Conservation (phyloP, 2,888 invertebrate species). For the Brachyopa scutellaris region DNA sequence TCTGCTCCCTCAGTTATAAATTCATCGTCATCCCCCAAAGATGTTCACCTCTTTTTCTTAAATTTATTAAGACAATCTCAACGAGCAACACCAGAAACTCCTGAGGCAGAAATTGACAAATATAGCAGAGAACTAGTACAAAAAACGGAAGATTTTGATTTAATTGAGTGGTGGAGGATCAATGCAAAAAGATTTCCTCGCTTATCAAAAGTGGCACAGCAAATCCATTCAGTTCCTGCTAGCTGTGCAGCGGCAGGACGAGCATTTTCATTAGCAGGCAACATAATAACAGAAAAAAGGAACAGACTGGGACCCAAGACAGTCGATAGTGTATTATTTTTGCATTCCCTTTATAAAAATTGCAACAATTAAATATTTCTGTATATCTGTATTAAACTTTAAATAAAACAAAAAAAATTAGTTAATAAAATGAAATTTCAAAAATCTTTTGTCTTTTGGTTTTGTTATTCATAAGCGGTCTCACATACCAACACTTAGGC, state of each 20-base stretch:
- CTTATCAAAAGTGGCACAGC: constrained; percentile 46
- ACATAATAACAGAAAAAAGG: constrained; percentile 56
- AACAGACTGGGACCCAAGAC: constrained; percentile 55
- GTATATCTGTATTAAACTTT: no score
- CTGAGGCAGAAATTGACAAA: constrained; percentile 30
- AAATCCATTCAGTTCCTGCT: constrained; percentile 58
- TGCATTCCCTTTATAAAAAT: constrained; percentile 62
- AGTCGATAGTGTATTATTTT: constrained; percentile 57
- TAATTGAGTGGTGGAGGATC: constrained; percentile 41
- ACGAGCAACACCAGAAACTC: constrained; percentile 6
- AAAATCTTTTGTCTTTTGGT: no score
- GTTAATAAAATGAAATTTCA: no score
- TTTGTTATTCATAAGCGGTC: no score
- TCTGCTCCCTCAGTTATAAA: no score
- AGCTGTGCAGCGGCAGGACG: constrained; percentile 66
- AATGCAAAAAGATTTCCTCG: constrained; percentile 43
- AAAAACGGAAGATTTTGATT: constrained; percentile 46
- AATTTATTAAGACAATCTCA: constrained; percentile 21
- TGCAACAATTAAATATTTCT: constrained; percentile 46
- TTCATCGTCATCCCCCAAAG: constrained; percentile 25
- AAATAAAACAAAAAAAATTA: no score
- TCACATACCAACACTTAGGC: no score
- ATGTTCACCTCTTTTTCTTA: constrained; percentile 55
- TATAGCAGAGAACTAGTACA: constrained; percentile 42
- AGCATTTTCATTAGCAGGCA: constrained; percentile 63